These are phyloP conservation scores for Halichoerus grypus DNA, from an alignment of 2,113 vertebrate genomes.

Conservation along the genomic window DNA sequence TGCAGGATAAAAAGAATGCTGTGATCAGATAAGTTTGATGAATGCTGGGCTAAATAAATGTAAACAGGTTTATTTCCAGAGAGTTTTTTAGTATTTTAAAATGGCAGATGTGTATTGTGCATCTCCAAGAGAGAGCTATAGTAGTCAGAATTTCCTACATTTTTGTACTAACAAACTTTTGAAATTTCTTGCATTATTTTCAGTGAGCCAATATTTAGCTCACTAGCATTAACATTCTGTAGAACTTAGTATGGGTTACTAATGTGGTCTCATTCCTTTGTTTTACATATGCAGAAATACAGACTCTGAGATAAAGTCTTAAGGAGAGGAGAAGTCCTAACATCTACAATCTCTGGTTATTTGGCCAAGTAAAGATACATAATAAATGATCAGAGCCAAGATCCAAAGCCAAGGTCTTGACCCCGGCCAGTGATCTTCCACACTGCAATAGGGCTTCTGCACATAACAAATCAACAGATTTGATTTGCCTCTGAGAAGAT, in stretches of 20 bases:
- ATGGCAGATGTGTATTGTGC: neutral
- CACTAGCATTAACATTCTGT: neutral
- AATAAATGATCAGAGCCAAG: neutral
- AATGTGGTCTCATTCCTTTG: neutral
- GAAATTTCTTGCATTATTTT: conserved; percentile 36
- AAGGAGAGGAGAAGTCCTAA: neutral
- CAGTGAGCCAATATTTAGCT: neutral
- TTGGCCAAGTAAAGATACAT: neutral
- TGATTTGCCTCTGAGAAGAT: neutral
- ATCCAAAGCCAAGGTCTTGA: neutral
- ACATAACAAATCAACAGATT: neutral
- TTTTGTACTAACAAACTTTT: neutral
- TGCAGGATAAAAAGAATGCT: neutral
- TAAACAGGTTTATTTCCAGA: neutral
- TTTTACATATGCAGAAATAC: neutral
- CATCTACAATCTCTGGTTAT: neutral
- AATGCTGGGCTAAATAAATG: neutral
- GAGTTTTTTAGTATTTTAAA: neutral
- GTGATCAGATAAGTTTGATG: neutral
- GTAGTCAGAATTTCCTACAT: neutral
- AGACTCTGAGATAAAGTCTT: neutral
- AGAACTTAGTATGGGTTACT: neutral
- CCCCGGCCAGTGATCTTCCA: neutral
- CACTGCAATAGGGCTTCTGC: neutral
- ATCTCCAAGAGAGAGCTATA: neutral